phyloP scores from a whole-genome alignment of 2,797 vertebrate genomes.

The Spheniscus humboldti region DNA sequence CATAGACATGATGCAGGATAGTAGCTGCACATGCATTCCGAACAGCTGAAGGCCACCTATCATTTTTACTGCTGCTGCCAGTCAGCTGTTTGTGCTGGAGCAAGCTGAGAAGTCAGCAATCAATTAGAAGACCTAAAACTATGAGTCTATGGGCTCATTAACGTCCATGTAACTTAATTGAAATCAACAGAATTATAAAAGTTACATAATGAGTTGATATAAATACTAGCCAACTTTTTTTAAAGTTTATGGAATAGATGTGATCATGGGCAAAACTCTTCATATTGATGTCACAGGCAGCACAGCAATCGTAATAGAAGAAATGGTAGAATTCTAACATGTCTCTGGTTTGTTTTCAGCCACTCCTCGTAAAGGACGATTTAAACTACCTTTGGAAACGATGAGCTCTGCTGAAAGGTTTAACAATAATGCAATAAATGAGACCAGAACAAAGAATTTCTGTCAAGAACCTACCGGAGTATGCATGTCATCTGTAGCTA shows the following conservation, averaged over 20 bases:
- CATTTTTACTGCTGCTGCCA: neutral
- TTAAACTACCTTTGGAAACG: constrained; percentile 80
- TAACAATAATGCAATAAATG: neutral
- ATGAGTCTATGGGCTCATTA: neutral
- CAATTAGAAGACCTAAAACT: neutral
- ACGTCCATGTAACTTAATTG: neutral
- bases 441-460: neutral
- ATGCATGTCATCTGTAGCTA: constrained; percentile 2
- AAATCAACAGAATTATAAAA: neutral
- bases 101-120: neutral
- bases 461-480: neutral
- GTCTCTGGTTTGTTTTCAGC: constrained; percentile 56
- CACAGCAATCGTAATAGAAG: neutral
- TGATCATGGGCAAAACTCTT: neutral
- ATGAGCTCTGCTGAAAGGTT: constrained; percentile 66
- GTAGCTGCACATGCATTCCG: neutral
- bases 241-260: neutral
- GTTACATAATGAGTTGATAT: neutral
- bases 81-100: neutral
- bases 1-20: rapidly evolving
- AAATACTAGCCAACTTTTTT: neutral
- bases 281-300: neutral
- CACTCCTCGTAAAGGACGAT: constrained; percentile 64
- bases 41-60: neutral
- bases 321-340: neutral